Conservation (phyloP, 1,140 invertebrate genomes). For the Cyphomyrmex costatus region DNA sequence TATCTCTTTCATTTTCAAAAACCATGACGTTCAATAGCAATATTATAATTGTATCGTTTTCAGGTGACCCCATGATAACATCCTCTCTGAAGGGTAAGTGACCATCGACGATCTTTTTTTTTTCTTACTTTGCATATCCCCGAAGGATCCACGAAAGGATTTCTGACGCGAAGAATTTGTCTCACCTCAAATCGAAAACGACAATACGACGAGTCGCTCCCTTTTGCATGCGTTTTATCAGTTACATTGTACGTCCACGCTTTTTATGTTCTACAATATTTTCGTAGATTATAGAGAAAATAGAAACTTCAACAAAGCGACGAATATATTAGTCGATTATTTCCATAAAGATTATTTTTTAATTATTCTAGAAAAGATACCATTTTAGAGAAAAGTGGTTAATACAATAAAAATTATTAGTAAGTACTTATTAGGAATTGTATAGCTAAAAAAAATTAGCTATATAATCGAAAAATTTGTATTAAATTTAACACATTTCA, state of each 20-base stretch:
- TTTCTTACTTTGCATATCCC: slow-evolving; percentile 68
- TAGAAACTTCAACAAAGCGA: not conserved
- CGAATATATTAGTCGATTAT: not conserved
- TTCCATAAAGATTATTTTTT: slow-evolving; percentile 1
- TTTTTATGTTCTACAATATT: slow-evolving; percentile 34
- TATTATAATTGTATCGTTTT: slow-evolving; percentile 85
- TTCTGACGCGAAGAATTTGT: slow-evolving; percentile 3
- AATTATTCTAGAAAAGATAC: not conserved
- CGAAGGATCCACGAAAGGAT: slow-evolving; percentile 58
- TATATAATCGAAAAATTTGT: not conserved
- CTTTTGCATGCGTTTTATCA: slow-evolving; percentile 65
- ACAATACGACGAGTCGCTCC: slow-evolving; percentile 53
- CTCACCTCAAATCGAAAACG: slow-evolving; percentile 33
- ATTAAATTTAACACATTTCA: too few relatives aligned
- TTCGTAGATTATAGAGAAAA: slow-evolving; percentile 38
- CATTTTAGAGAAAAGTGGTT: not conserved
- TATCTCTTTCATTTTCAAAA: slow-evolving; percentile 63
- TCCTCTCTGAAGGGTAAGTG: slow-evolving; percentile 87
- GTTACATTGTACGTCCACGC: slow-evolving; percentile 22
- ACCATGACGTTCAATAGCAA: slow-evolving; percentile 75
- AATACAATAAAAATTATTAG: slow-evolving; percentile 15
- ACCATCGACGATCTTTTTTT: slow-evolving; percentile 79
- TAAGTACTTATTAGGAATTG: not conserved
- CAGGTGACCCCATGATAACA: slow-evolving; percentile 87
- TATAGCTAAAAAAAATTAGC: not conserved